Conservation (phyloP, 2,113 vertebrate genomes). For the Aptenodytes patagonicus region DNA sequence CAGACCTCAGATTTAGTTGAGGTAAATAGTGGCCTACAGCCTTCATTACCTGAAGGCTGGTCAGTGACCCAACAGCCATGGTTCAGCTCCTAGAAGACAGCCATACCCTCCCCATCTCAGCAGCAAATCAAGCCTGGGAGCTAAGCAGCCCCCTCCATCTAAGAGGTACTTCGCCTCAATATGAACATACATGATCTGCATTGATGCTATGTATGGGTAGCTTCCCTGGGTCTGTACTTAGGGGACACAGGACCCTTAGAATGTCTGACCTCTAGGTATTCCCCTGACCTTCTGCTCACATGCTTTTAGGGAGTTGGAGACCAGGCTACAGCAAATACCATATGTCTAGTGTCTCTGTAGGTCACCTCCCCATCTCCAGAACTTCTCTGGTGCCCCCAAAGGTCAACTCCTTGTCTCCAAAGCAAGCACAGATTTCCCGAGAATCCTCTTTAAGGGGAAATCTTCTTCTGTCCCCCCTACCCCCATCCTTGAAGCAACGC, state of each 20-base stretch:
- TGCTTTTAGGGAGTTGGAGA: background rate
- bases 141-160: background rate
- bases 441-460: background rate
- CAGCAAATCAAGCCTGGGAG: background rate
- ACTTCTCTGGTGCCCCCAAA: background rate
- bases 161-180: background rate
- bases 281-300: background rate
- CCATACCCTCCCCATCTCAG: background rate
- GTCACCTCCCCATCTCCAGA: background rate
- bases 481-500: background rate
- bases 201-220: rapidly evolving
- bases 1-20: background rate
- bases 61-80: background rate
- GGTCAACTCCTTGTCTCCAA: background rate
- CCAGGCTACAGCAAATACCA: background rate
- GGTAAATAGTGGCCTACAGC: background rate
- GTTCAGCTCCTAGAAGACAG: background rate
- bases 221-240: background rate
- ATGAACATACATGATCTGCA: background rate
- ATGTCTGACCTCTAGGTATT: background rate
- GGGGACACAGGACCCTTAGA: background rate
- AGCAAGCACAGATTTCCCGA: background rate
- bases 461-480: background rate
- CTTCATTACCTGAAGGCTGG: background rate
- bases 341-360: background rate